phyloP scores from a whole-genome alignment of 2,888 invertebrate genomes.

The Drosophila prolongata region DNA sequence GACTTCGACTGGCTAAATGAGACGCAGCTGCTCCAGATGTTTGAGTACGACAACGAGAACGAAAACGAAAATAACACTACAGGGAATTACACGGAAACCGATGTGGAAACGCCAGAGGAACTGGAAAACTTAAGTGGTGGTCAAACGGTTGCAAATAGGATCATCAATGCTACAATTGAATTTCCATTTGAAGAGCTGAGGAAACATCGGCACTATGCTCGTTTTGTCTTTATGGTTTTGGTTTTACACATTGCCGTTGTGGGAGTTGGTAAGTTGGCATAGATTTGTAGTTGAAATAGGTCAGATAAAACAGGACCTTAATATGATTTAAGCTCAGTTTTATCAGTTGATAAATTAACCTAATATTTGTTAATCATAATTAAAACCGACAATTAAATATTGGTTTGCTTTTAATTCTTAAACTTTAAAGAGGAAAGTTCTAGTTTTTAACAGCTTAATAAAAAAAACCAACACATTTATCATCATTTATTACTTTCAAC shows the following conservation, averaged over 20 bases:
- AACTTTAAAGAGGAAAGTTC: no score
- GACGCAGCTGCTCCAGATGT: slow-evolving; percentile 42
- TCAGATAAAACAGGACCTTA: no score
- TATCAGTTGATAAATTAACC: no score
- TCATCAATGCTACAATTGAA: neutral
- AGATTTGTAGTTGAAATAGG: no score
- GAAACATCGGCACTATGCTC: slow-evolving; percentile 11
- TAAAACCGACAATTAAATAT: no score
- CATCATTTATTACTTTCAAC: no score
- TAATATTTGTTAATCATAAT: no score
- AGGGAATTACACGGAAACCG: slow-evolving; percentile 6
- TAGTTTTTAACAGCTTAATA: no score
- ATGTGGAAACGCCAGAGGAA: neutral
- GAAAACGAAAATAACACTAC: slow-evolving; percentile 7
- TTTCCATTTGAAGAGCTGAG: slow-evolving; percentile 2
- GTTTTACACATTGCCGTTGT: slow-evolving; percentile 58
- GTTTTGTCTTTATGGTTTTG: slow-evolving; percentile 39
- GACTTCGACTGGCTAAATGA: slow-evolving; percentile 42
- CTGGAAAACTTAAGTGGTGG: neutral
- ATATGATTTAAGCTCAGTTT: no score
- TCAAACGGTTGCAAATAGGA: slow-evolving; percentile 11
- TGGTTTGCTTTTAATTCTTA: no score
- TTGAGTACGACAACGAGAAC: slow-evolving; percentile 10
- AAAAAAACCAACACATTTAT: no score
- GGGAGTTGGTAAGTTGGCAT: slow-evolving; percentile 43